Evolutionary conservation across 2,797 vertebrate species (phyloP), one percentile per base, ranked within the genome.

Genomic region (Pelochelys cantorii): DNA sequence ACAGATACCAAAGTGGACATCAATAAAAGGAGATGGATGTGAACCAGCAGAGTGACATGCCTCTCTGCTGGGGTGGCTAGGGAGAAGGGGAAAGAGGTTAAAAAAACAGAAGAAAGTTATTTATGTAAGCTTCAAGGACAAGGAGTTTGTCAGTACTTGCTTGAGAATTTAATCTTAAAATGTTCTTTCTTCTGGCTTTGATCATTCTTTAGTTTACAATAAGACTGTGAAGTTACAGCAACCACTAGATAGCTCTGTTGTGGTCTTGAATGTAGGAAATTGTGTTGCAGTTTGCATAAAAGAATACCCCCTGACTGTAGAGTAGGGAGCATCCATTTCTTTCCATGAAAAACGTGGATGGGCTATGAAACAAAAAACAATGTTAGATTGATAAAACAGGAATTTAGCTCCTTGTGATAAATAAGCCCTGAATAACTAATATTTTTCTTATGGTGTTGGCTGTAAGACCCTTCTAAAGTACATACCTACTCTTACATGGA

Each of bases 41-140:
- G 97, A 98, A 97, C 97, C 97, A 96, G 98, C 97, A 98, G 96
- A 98, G 97, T 98, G 98, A 98, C 98, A 98, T 96, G 97, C 95
- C 97, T 98, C 57, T 34, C 95, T 96, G 96, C 97, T 97, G 95
- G 95, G 94, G 93, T 94, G 95, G 95, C 97, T 95, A 94, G 97
- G 98, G 95, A 96, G 94, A 93, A 92, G 97, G 98, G 98, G 98
- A 97, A 98, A 98, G 98, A 98, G 98, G 98, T 99, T 99, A 99
- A 98, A 98, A 99, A 98, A 99, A 99, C 98, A 99, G 93, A 96
- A 95, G 97, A 98, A 98, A 98, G 98, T 99, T 99, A 99, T 99
- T 99, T 99, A 99, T 98, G 97, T 97, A 98, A 98, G 97, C 98
- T 98, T 98, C 98, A 98, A 99, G 99, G 98, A 97, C 98, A 98